Base-by-base conservation (phyloP, 2,888 invertebrate species). In the Cryptocephalus primarius region DNA sequence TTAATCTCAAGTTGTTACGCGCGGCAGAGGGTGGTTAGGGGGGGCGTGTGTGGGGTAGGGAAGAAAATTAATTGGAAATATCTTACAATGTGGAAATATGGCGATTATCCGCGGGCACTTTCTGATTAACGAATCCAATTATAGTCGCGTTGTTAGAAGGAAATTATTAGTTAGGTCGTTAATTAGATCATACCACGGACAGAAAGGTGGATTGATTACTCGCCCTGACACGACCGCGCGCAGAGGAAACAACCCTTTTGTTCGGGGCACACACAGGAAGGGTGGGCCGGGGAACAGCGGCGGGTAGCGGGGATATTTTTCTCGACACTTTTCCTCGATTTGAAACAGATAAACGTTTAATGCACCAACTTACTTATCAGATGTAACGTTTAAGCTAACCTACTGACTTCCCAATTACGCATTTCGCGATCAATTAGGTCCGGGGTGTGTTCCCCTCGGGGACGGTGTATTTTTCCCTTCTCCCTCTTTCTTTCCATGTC, bases 101-200 rank as follows among this genome's bases (percentile, higher is more conserved):
- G 64, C 67, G 66, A 66, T 68, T 65, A 67, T 63, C 68, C 67
- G 63, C 65, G 64, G 67, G 67, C 67, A 64, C 61, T 67, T 67
- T 67, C 63, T 66, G 67, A 68, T 68, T 68, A 68, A 69, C 67
- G 64, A 69, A 69, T 66, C 68, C 68, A 69, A 69, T 69, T 72
- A 69, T 69, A 70, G 70, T 66, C 67, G 64, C 66, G 67, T 67
- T 67, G 66, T 67, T 61, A 61, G 54, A 59, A 63, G 67, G 64
- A 68, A 69, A 68, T 69, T 68, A 68, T 69, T 69, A 68, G 66
- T 68, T 67, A 64, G 63, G 63, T 61, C 60, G 66, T 67, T 69
- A 68, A 69, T 69, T 69, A 68, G 68, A 68, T 68, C 67, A 67
- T 50, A 55, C 58, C 58, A 58, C 57, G 53, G 52, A 54, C 55